Conservation (phyloP, 2,888 invertebrate species). For the Rhingia campestris region DNA sequence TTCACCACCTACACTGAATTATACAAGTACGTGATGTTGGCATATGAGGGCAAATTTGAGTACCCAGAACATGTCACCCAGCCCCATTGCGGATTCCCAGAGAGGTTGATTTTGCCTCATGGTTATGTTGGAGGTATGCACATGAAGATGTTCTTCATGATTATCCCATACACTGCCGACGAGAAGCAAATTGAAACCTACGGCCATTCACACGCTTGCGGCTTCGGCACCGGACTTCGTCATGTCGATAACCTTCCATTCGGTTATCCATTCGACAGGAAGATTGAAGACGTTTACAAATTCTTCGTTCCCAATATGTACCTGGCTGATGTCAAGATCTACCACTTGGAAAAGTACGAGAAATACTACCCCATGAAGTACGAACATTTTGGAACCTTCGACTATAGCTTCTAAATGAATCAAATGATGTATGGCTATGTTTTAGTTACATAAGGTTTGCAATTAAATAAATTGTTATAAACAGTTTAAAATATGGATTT, state of each 20-base stretch:
- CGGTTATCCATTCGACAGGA: constrained; percentile 90
- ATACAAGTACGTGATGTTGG: constrained; percentile 83
- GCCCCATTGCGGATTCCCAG: constrained; percentile 88
- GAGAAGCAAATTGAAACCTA: constrained; percentile 83
- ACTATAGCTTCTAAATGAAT: no score
- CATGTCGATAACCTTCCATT: constrained; percentile 86
- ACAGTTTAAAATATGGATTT: no score
- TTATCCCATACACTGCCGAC: constrained; percentile 84
- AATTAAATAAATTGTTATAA: no score
- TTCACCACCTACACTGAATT: constrained; percentile 81
- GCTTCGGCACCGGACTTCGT: constrained; percentile 84
- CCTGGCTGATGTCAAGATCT: constrained; percentile 85
- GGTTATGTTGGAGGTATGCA: constrained; percentile 87
- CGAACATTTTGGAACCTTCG: no score
- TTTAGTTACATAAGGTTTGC: no score
- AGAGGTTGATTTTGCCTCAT: constrained; percentile 88
- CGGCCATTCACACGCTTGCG: constrained; percentile 82
- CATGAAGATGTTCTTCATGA: constrained; percentile 86
- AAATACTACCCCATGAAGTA: no score
- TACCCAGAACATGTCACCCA: constrained; percentile 84
- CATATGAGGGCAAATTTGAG: constrained; percentile 84
- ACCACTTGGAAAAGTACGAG: no score
- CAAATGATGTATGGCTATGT: no score
- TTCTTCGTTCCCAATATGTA: constrained; percentile 88
- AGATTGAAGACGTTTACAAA: constrained; percentile 84